Evolutionary conservation across 2,888 invertebrate genomes (phyloP).

Genomic region (Orchestes rusci): DNA sequence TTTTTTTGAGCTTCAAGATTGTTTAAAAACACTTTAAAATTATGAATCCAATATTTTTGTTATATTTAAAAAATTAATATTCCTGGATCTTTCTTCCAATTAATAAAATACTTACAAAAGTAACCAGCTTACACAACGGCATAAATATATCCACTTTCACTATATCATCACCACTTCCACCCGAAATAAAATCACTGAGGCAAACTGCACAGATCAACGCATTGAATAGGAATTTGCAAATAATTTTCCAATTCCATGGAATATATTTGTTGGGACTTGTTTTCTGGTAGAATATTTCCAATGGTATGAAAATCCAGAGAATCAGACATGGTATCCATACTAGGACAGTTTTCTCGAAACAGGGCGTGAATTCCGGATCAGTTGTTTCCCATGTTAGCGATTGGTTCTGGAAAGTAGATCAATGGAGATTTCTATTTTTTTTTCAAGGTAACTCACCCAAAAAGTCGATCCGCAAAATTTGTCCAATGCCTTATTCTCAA

Average conservation of each 20-base stretch:
- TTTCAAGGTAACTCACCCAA: slow-evolving; percentile 7
- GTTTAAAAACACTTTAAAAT: too few species aligned
- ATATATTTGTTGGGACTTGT: slow-evolving; percentile 64
- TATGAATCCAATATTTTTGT: too few species aligned
- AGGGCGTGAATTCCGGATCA: slow-evolving; percentile 69
- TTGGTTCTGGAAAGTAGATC: slow-evolving; percentile 65
- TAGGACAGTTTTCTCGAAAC: slow-evolving; percentile 81
- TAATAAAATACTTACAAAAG: slow-evolving; percentile 68
- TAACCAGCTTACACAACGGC: slow-evolving; percentile 66
- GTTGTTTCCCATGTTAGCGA: slow-evolving; percentile 68
- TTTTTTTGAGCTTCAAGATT: too few species aligned
- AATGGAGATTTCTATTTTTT: too few species aligned
- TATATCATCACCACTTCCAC: slow-evolving; percentile 46
- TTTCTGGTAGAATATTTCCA: slow-evolving; percentile 64
- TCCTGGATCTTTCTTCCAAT: background rate
- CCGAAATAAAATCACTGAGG: slow-evolving; percentile 46
- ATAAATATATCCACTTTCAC: slow-evolving; percentile 66
- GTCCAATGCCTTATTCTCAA: slow-evolving; percentile 4
- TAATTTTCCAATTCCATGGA: slow-evolving; percentile 63
- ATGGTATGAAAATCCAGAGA: slow-evolving; percentile 62
- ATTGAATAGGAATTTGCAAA: slow-evolving; percentile 58
- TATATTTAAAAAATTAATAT: too few species aligned
- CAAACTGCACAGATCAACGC: slow-evolving; percentile 55
- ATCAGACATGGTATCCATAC: slow-evolving; percentile 79
- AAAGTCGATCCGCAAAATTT: slow-evolving; percentile 12